A percentile compares a stretch with the other conserved stretches of the same genome.
These are phyloP conservation scores for Bolinopsis microptera DNA, from an alignment of 37 sponge, comb jelly and placozoan genomes.

Conservation along the genomic window DNA sequence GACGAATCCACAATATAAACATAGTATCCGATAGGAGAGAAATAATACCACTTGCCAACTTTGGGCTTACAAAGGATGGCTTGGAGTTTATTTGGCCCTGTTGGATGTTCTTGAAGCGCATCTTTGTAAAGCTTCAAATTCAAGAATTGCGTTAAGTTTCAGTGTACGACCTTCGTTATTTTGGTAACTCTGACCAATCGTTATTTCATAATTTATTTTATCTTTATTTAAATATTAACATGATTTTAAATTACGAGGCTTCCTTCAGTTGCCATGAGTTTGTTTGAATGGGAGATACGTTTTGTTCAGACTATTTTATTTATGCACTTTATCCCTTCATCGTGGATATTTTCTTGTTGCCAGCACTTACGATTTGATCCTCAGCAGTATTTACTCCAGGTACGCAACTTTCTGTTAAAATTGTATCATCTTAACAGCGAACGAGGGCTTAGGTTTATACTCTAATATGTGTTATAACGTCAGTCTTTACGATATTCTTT, in stretches of 20 bases:
- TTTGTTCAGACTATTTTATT: slow-evolving; percentile 60
- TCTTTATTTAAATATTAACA: too few species aligned
- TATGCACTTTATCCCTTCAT: slow-evolving; percentile 63
- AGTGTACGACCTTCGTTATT: neutral
- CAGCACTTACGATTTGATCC: slow-evolving; percentile 60
- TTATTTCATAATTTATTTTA: too few species aligned
- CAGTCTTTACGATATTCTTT: too few species aligned
- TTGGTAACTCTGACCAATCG: too few species aligned
- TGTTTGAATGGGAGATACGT: slow-evolving; percentile 55
- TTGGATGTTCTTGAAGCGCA: slow-evolving; percentile 61
- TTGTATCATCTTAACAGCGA: too few species aligned
- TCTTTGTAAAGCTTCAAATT: slow-evolving; percentile 63
- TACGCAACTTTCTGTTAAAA: too few species aligned
- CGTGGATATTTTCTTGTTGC: slow-evolving; percentile 60
- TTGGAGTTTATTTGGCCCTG: slow-evolving; percentile 46
- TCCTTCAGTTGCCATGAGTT: slow-evolving; percentile 9
- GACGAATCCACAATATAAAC: slow-evolving; percentile 1
- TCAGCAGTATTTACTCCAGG: slow-evolving; percentile 61
- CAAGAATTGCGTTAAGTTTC: slow-evolving; percentile 55
- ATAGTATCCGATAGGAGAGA: slow-evolving; percentile 23
- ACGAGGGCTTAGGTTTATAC: too few species aligned
- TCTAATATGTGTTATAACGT: too few species aligned
- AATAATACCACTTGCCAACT: neutral
- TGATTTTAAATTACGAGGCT: neutral
- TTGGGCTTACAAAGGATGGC: slow-evolving; percentile 39